Percentiles rank a stretch among this genome's conserved stretches.
phyloP scores from a whole-genome alignment of 2,113 vertebrate species.

The Lucifuga dentata region DNA sequence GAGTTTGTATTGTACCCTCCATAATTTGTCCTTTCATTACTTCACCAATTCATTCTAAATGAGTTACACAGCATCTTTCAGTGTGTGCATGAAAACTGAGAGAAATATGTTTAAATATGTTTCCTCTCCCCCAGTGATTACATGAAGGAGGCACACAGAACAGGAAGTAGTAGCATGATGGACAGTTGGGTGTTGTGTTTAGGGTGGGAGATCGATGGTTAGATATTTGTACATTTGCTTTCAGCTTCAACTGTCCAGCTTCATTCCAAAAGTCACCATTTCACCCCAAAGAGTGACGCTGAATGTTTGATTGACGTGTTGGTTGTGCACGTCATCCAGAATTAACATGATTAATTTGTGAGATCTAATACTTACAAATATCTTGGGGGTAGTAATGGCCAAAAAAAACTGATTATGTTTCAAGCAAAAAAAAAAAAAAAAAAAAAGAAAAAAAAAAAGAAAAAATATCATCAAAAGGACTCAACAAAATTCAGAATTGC shows the following conservation, averaged over 20 bases:
- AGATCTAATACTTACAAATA: too few relatives aligned
- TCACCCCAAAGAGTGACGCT: too few relatives aligned
- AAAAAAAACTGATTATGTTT: slow-evolving; percentile 17
- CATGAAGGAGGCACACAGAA: neutral
- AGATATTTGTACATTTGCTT: neutral
- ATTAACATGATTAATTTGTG: too few relatives aligned
- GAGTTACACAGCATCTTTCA: too few relatives aligned
- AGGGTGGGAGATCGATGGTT: neutral
- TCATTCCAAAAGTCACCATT: too few relatives aligned
- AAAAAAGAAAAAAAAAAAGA: slow-evolving; percentile 15
- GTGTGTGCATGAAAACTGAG: slow-evolving; percentile 4
- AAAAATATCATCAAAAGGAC: too few relatives aligned
- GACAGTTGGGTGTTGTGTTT: neutral
- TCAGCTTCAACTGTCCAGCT: too few relatives aligned
- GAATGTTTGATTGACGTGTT: too few relatives aligned
- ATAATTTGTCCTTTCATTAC: slow-evolving; percentile 56
- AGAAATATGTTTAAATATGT: slow-evolving; percentile 8
- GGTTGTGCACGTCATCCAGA: too few relatives aligned
- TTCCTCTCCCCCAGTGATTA: neutral
- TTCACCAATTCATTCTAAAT: slow-evolving; percentile 14
- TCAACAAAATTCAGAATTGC: neutral
- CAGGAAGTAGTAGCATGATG: neutral
- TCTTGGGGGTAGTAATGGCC: too few relatives aligned
- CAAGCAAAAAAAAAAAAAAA: slow-evolving; percentile 7
- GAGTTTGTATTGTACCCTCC: slow-evolving; percentile 11